Base-by-base conservation (phyloP, 2,888 invertebrate species). In the Diachrysia chrysitis region DNA sequence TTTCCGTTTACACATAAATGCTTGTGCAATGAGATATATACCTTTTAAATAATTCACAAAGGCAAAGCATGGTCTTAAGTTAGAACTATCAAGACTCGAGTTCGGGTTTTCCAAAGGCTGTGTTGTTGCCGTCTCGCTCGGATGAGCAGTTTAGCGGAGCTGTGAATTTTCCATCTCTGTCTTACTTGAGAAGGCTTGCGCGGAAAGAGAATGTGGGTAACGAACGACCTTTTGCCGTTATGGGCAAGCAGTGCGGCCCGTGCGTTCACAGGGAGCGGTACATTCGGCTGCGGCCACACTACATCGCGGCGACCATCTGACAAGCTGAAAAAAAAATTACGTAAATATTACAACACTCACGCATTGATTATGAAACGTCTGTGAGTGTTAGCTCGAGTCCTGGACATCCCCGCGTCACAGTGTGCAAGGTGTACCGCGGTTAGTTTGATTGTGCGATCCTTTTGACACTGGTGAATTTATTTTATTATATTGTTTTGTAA, bases 131-230 rank as follows among this genome's bases (percentile, higher is more conserved):
- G 72, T 95, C 94, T 85, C 90, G 71, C 81, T 93, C 83, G 67
- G 63, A 73, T 88, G 73, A 75, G 64, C 66, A 69, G 80, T 66
- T 75, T 64, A 69, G 73, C 65, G 63, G 80, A 81, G 80, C 83
- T 85, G 80, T 79, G 78, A 75, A 71, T 89, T 69, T 78, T 87
- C 79, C 78, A 76, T 95, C 94, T 89, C 92, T 75, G 80, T 95
- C 90, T 88, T 82, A 89, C 93, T 90, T 91, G 89, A 90, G 92
- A 93, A 95, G 95, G 95, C 95, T 95, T 95, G 95, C 95, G 95
- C 94, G 95, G 93, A 94, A 94, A 95, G 95, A 95, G 95, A 95
- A 94, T 94, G 95, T 95, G 94, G 92, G 91, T 94, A 94, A 94
- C 93, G 94, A 93, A 95, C 95, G 95, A 94, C 95, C 95, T 94